Percentiles rank a stretch among this genome's conserved stretches.
Evolutionary conservation across 2,113 vertebrate species (phyloP).

Genomic region (Sylvilagus bachmani): DNA sequence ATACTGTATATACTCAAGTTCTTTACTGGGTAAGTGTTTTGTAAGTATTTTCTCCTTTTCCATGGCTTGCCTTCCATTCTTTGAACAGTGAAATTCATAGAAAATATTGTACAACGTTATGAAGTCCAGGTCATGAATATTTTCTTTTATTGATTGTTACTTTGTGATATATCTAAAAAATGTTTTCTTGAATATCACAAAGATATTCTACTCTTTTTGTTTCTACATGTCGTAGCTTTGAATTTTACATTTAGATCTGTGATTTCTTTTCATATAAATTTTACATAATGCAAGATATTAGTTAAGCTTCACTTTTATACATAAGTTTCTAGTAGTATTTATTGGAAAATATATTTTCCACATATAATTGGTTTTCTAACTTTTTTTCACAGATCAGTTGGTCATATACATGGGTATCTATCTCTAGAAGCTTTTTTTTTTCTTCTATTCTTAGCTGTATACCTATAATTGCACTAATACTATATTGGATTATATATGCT

Average conservation of each 20-base stretch:
- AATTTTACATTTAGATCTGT: neutral
- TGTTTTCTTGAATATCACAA: neutral
- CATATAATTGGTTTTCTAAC: neutral
- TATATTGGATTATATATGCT: neutral
- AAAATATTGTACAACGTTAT: neutral
- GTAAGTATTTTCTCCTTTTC: neutral
- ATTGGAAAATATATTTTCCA: neutral
- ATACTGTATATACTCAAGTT: neutral
- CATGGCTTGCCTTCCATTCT: neutral
- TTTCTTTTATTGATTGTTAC: neutral
- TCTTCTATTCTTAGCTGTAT: neutral
- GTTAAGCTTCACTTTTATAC: neutral
- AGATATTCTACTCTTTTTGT: neutral
- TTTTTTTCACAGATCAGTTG: neutral
- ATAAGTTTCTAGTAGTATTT: neutral
- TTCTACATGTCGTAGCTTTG: neutral
- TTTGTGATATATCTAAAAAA: neutral
- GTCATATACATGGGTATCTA: neutral
- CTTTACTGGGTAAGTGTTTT: neutral
- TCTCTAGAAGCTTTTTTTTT: neutral
- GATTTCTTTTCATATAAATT: neutral
- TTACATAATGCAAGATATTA: neutral
- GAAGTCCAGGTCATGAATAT: neutral
- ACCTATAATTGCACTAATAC: neutral
- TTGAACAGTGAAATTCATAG: neutral